These are phyloP conservation scores for Oryzaephilus surinamensis DNA, from an alignment of 1,140 invertebrate genomes.

Conservation along the genomic window DNA sequence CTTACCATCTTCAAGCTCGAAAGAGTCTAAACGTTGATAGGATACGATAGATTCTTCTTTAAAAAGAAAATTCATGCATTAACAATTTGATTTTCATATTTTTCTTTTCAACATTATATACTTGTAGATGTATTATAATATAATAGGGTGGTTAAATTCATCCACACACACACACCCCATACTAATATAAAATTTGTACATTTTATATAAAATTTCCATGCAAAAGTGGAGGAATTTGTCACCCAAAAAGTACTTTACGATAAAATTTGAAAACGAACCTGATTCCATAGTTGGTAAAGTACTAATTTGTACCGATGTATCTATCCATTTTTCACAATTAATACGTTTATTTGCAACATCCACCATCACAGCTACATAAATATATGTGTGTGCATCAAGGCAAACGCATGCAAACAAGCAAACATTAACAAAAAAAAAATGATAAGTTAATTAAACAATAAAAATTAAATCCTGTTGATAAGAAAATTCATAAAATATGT, in stretches of 20 bases:
- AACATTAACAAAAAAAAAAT: slow-evolving; percentile 9
- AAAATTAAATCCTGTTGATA: slow-evolving; percentile 1
- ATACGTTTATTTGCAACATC: slow-evolving; percentile 15
- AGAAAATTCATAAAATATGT: too few relatives aligned
- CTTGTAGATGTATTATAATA: too few relatives aligned
- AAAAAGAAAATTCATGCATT: background rate
- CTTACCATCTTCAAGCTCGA: slow-evolving; percentile 8
- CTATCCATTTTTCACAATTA: slow-evolving; percentile 26
- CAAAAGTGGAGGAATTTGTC: too few relatives aligned
- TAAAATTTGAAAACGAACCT: slow-evolving; percentile 31
- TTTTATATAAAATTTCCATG: too few relatives aligned
- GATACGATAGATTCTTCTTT: slow-evolving; percentile 11
- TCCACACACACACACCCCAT: background rate
- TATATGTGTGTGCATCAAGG: slow-evolving; percentile 7
- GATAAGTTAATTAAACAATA: slow-evolving; percentile 3
- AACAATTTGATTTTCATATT: background rate
- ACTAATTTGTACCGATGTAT: slow-evolving; percentile 23
- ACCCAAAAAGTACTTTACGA: too few relatives aligned
- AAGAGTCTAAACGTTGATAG: slow-evolving; percentile 16
- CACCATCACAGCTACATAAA: too few relatives aligned
- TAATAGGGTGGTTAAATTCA: too few relatives aligned
- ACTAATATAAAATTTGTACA: background rate
- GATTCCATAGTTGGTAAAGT: slow-evolving; percentile 18
- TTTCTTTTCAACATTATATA: too few relatives aligned
- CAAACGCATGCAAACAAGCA: slow-evolving; percentile 22